Evolutionary conservation across 2,888 invertebrate genomes (phyloP).

Genomic region (Fragum whitleyi): DNA sequence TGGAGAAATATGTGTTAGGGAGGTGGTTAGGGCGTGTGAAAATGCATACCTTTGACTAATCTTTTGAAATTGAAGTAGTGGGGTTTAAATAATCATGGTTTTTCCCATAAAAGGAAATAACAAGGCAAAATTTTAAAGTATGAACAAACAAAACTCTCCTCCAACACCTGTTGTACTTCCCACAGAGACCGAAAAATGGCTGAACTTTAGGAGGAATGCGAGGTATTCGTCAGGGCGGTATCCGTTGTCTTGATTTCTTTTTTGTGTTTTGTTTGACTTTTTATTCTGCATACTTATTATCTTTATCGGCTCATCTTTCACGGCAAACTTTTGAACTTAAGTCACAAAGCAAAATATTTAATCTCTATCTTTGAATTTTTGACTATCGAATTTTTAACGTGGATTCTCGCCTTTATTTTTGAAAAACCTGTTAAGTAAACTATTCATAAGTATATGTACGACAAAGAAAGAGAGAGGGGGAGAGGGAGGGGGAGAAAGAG

Average conservation of each 20-base stretch:
- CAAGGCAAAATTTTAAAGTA: constrained; percentile 1
- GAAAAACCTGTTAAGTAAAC: too few relatives aligned
- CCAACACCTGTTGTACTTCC: constrained; percentile 38
- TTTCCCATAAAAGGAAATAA: constrained; percentile 4
- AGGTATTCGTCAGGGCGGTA: constrained; percentile 20
- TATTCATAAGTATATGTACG: too few relatives aligned
- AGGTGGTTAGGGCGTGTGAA: neutral
- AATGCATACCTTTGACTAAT: neutral
- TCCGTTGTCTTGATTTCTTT: neutral
- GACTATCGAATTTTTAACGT: neutral
- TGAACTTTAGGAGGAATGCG: constrained; percentile 24
- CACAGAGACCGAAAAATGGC: constrained; percentile 12
- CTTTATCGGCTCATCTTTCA: neutral
- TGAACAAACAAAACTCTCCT: neutral
- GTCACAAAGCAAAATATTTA: neutral
- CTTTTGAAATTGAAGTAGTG: neutral
- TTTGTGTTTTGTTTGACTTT: neutral
- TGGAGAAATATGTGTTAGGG: too few relatives aligned
- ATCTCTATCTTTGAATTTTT: neutral
- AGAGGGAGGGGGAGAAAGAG: too few relatives aligned
- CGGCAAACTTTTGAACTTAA: too few relatives aligned
- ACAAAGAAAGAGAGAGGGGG: too few relatives aligned
- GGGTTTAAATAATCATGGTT: neutral
- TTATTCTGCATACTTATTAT: neutral
- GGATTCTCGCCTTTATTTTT: too few relatives aligned